Evolutionary conservation across 2,797 vertebrate species (phyloP), one percentile per base, ranked within the genome.

Genomic region (Steatocranus sp.): DNA sequence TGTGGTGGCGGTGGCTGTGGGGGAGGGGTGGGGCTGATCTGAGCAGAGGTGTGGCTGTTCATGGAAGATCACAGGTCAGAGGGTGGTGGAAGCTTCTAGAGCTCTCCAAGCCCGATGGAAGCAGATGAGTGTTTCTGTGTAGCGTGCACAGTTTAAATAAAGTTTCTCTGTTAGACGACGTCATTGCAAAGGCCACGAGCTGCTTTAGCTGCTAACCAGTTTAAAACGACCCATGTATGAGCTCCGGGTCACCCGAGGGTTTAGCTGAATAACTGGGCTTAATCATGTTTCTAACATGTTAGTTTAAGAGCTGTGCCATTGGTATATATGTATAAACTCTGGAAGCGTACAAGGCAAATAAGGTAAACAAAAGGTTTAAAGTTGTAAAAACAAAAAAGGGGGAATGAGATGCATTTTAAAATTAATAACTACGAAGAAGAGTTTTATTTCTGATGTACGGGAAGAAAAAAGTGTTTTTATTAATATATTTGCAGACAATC

Each of bases 41-140:
- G 61, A 58, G 56, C 11, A 66, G 63, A 82, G 86, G 86, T 50
- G 83, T 56, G 83, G 63, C 34, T 32, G 68, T 84, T 81, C 25
- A 61, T 92, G 92, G 92, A 93, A 92, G 94, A 92, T 91, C 78
- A 30, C 82, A 58, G 74, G 85, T 79, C 32, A 34, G 83, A 88
- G 87, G 83, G 53, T 27, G 49, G 2, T 49, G 89, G 92, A 92
- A 92, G 88, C 51, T 66, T 51, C 38, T 58, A 63, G 68, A 70
- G 79, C 83, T 84, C 85, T 80, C 83, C 25, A 46, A 76, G 76
- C 68, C 54, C 32, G 11, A 79, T 78, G 91, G 91, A 91, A 89
- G 89, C 82, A 84, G 51, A 80, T 27, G 38, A 43, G 38, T 68
- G 38, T 25, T 43, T 14, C 4, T 68, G 36, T 68, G 36, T 20